Conservation (phyloP, 2,888 invertebrate genomes). For the Yponomeuta cagnagella region DNA sequence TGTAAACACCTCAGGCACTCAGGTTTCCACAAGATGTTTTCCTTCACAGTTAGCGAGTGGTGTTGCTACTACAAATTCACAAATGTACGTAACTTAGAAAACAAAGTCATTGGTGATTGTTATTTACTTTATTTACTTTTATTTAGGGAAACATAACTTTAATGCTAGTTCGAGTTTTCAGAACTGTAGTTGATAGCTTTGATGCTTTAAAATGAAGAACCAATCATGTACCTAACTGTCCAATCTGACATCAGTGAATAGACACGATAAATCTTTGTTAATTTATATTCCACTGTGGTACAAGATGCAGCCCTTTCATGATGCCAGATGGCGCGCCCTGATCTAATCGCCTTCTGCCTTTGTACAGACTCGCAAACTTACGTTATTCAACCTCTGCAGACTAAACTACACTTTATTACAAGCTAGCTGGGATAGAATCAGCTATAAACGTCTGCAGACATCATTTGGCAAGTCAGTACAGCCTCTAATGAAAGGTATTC, state of each 20-base stretch:
- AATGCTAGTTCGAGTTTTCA: background rate
- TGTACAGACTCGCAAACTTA: constrained; percentile 38
- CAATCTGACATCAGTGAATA: background rate
- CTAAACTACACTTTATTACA: constrained; percentile 1
- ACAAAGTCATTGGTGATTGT: no score
- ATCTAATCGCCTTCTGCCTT: constrained; percentile 66
- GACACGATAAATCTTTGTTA: constrained; percentile 13
- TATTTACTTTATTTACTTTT: no score
- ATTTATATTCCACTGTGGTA: constrained; percentile 23
- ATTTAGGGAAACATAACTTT: background rate
- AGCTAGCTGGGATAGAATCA: background rate
- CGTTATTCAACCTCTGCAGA: background rate
- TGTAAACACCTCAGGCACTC: no score
- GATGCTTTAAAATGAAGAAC: no score
- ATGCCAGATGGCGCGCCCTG: constrained; percentile 66
- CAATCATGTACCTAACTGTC: background rate
- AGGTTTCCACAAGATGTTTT: no score
- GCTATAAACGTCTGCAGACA: background rate
- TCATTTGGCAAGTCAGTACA: background rate
- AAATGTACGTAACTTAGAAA: no score
- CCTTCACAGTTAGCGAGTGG: no score
- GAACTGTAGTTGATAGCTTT: no score
- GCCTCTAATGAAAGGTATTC: constrained; percentile 62
- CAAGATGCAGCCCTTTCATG: constrained; percentile 67
- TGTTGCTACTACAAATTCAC: no score